Evolutionary conservation across 2,797 vertebrate genomes (phyloP).

Genomic region (Sciurus vulgaris): DNA sequence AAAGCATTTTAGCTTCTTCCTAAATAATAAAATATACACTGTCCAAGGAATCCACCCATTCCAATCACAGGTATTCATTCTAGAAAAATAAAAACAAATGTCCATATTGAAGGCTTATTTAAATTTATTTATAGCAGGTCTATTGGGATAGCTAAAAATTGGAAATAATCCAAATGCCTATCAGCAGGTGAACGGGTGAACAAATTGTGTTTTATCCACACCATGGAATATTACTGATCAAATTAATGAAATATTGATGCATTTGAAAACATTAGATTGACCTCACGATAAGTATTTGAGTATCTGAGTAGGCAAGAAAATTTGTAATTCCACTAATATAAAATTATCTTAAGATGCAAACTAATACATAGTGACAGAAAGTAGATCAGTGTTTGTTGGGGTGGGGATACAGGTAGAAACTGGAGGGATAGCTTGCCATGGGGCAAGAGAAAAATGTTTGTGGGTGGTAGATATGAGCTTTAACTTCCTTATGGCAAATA

Average conservation of each 20-base stretch:
- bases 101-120: not conserved
- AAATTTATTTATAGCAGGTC: not conserved
- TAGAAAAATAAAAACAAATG: not conserved
- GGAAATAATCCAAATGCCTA: not conserved
- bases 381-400: not conserved
- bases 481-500: not conserved
- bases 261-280: not conserved
- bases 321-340: not conserved
- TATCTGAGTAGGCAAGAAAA: not conserved
- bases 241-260: not conserved
- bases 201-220: not conserved
- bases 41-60: not conserved
- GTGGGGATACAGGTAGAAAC: too few species aligned
- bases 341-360: not conserved
- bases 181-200: not conserved
- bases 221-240: not conserved
- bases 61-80: not conserved
- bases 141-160: not conserved
- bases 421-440: not conserved
- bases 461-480: too few species aligned
- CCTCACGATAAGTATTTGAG: not conserved
- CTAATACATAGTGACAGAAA: not conserved
- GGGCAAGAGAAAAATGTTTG: not conserved
- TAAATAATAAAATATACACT: not conserved
- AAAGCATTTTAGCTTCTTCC: not conserved